Base-by-base conservation (phyloP, 1,140 invertebrate species). In the Drosophila cardini region DNA sequence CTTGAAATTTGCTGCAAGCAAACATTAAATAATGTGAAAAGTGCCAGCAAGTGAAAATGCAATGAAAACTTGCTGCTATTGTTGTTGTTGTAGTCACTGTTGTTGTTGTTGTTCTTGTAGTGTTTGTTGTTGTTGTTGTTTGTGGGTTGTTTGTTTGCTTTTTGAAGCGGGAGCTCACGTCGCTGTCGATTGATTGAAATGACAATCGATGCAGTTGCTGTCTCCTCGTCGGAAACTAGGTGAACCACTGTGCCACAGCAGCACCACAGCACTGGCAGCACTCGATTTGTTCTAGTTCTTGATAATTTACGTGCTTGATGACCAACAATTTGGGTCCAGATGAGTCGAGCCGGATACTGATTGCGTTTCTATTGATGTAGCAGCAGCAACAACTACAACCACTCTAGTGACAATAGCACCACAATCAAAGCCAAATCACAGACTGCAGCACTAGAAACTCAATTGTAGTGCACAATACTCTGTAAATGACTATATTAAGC, bases 21-120 rank as follows among this genome's bases (percentile, higher is more conserved):
- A 76, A 75, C 79, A 81, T 84, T 84, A 76, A 86, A 87, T 87
- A 78, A 86, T 87, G 83, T 82, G 83, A 82, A 87, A 79, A 86
- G 65, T 72, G 76, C 42, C 67, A 45, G 58, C 77, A 73, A 87
- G 83, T 87, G 84, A 87, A 87, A 87, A 87, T 87, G 77, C 80
- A 89, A 89, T 89, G 79, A 89, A 87, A 89, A 89, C 69, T 72
- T 71, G 62, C 45, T 26, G 56, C 46, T 52, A 50, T 38, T 61
- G 42, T 26, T 50, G 67, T 15, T 68, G 62, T 65, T 67, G 68
- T n/a, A 21, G 34, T 13, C 34, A 21, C 16, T 69, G 32, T 43
- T 57, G 58, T 3, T 50, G 53, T 38, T 68, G 55, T 45, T 53
- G 1, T 21, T 9, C 10, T 45, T 46, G 38, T 38, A n/a, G 3